Evolutionary conservation across 2,888 invertebrate genomes (phyloP).

Genomic region (Homarus gammarus): DNA sequence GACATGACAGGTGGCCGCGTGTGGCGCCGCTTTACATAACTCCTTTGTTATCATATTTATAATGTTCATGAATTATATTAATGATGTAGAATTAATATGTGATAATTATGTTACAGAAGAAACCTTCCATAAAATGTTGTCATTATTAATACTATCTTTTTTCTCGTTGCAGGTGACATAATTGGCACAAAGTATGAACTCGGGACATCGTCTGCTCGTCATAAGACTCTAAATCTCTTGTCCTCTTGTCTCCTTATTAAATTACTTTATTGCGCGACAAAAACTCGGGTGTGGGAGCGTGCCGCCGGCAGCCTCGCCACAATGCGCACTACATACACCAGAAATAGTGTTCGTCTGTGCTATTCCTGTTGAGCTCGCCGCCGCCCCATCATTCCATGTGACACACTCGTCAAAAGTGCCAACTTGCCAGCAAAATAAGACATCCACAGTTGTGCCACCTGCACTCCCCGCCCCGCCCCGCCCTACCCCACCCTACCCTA

Average conservation of each 20-base stretch:
- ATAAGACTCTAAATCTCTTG: slow-evolving; percentile 41
- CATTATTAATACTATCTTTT: not conserved
- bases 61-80: not conserved
- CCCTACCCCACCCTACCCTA: no score
- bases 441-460: slow-evolving; percentile 48
- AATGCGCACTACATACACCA: no score
- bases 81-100: not conserved
- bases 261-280: slow-evolving; percentile 56
- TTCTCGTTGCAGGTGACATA: no score
- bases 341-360: slow-evolving; percentile 33
- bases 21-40: slow-evolving; percentile 18
- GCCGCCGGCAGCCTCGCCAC: not conserved
- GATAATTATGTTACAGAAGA: not conserved
- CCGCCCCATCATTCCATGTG: slow-evolving; percentile 59
- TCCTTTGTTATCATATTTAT: not conserved
- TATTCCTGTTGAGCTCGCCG: slow-evolving; percentile 39
- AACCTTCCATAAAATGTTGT: not conserved
- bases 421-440: slow-evolving; percentile 53
- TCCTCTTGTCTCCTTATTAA: slow-evolving; percentile 54
- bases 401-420: slow-evolving; percentile 69
- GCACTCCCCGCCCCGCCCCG: slow-evolving; percentile 31
- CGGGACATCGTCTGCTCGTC: no score
- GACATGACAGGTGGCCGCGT: slow-evolving; percentile 36
- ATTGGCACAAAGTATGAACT: no score
- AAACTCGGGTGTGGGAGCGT: slow-evolving; percentile 5